Evolutionary conservation across 2,797 vertebrate genomes (phyloP).

Genomic region (Parauchenoglanis ngamensis): DNA sequence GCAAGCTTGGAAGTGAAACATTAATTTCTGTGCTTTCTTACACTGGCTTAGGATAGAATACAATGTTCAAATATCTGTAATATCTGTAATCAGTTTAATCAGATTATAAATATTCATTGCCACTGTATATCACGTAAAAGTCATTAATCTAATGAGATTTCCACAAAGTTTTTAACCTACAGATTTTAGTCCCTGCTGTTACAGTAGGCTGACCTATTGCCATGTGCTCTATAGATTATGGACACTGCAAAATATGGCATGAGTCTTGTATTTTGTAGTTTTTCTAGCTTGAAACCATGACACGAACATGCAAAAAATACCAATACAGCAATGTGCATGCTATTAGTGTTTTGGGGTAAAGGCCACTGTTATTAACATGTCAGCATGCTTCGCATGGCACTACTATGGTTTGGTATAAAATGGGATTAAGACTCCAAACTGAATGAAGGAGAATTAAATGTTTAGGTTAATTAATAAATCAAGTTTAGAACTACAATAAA

Average conservation of each 20-base stretch:
- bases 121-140: not conserved
- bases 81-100: not conserved
- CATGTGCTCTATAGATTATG: not conserved
- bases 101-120: not conserved
- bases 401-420: not conserved
- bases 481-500: not conserved
- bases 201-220: not conserved
- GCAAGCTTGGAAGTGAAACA: not conserved
- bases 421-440: not conserved
- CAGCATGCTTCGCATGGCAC: too few relatives aligned
- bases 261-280: not conserved
- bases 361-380: not conserved
- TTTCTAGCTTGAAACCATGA: too few relatives aligned
- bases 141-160: not conserved
- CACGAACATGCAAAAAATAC: too few relatives aligned
- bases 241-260: not conserved
- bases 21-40: not conserved
- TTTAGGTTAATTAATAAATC: not conserved
- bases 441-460: not conserved
- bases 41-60: not conserved
- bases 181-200: not conserved
- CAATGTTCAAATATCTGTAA: too few relatives aligned
- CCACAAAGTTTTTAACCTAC: not conserved
- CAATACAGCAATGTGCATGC: not conserved
- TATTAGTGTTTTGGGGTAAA: not conserved